phyloP scores from a whole-genome alignment of 2,888 invertebrate genomes.

The Campopleginae sp. region DNA sequence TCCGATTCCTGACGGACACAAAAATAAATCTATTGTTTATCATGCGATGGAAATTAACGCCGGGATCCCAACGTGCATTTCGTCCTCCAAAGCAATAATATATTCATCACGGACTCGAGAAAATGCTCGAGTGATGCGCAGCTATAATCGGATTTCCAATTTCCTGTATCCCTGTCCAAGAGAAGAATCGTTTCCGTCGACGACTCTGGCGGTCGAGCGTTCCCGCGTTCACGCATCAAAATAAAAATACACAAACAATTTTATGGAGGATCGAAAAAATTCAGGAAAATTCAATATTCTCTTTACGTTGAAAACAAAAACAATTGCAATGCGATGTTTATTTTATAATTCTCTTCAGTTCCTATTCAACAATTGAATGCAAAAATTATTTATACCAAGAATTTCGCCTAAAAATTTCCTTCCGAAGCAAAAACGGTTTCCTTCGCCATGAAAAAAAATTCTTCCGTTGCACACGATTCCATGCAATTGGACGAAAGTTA shows the following conservation, averaged over 20 bases:
- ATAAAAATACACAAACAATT: background rate
- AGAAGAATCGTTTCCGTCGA: constrained; percentile 64
- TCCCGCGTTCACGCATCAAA: constrained; percentile 13
- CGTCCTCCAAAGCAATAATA: background rate
- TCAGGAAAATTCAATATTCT: background rate
- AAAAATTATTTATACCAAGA: background rate
- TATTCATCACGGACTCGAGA: constrained; percentile 2
- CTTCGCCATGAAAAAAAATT: background rate
- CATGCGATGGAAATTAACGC: background rate
- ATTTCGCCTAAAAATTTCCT: background rate
- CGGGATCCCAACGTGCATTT: background rate
- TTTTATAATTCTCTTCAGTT: too few species aligned
- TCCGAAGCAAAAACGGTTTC: too few species aligned
- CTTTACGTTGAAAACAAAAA: too few species aligned
- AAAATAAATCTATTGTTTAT: constrained; percentile 10
- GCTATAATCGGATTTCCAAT: constrained; percentile 65
- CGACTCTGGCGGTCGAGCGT: constrained; percentile 16
- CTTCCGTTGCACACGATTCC: background rate
- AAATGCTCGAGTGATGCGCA: constrained; percentile 46
- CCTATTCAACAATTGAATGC: background rate
- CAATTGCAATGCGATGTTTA: too few species aligned
- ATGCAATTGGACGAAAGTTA: background rate
- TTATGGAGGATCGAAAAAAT: background rate
- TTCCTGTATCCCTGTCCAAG: constrained; percentile 61
- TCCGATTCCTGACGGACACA: too few species aligned